Base-by-base conservation (phyloP, 2,797 vertebrate genomes). In the Enteromius mattozi region DNA sequence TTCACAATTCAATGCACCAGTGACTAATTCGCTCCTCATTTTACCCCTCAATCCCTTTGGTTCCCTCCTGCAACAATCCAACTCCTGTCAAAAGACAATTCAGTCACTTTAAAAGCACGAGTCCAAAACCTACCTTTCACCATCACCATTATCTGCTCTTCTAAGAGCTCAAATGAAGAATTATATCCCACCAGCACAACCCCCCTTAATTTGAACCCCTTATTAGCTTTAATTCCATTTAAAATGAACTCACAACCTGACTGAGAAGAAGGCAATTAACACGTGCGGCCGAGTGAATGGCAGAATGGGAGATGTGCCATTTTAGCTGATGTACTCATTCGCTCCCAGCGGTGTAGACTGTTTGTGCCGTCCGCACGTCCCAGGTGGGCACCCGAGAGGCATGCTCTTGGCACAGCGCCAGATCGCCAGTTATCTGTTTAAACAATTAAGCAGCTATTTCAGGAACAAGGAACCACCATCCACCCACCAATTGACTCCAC, bases 181-280 rank as follows among this genome's bases (percentile, higher is more conserved):
- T 89, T 80, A 84, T 76, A 74, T 85, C 82, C 84, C 80, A 81
- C 75, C 61, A 69, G 80, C 85, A 82, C 85, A 87, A 75, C 19
- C 70, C 66, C 61, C 70, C 91, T 93, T 92, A 94, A 79, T 90
- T 89, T 91, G 89, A 91, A 89, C 81, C 85, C 85, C 93, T 94
- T 93, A 89, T 95, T 93, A 91, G 92, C 92, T 90, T 92, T 95
- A 95, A 96, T 95, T 95, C 92, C 92, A 93, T 93, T 95, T 92
- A 92, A 92, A 93, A 95, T 93, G 91, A 92, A 94, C 93, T 95
- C 95, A 94, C 95, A 94, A 93, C 90, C 92, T 82, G 90, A 95
- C 94, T 96, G 92, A 92, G 94, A 95, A 94, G 92, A 90, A 93
- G 93, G 92, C 93, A 96, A 97, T 97, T 96, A 97, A 94, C 90